Base-by-base conservation (phyloP, 1,140 invertebrate genomes). In the Tetragnatha versicolor region DNA sequence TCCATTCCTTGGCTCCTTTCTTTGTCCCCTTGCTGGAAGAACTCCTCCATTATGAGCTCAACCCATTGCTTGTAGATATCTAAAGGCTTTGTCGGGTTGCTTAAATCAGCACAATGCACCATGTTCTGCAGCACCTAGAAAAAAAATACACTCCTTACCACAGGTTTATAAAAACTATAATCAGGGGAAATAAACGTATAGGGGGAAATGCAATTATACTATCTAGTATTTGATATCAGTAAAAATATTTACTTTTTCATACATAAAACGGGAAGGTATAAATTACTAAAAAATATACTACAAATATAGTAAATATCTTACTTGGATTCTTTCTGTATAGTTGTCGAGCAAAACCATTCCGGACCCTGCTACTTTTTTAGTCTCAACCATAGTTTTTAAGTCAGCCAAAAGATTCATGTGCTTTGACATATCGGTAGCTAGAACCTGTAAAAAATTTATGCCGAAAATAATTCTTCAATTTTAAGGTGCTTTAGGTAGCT, bases 361-460 rank as follows among this genome's bases (percentile, higher is more conserved):
- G 29, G 95, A 97, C 22, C 97, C 95, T 42, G 94, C 92, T 7
- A 96, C 97, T 87, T 98, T 99, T 87, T 99, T 99, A 3, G 97
- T 98, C 88, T 99, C 97, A 31, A 99, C 97, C 97, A 99, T 99
- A 5, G 97, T 99, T 86, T 99, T 99, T 53, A 99, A 89, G 87
- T 99, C 97, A 39, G 97, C 97, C 70, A 99, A 88, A 70, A 99
- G 88, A 84, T 92, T 97, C 97, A 99, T 99, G 87, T 99, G 98
- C 88, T 99, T 99, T 31, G 95, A 98, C 98, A 99, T 99, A 86
- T 99, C 98, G 22, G 97, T 99, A 68, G 97, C 98, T 66, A 99
- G 89, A 79, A 91, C 79, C 79, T 76, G 25, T 4, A 73, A 65
- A 17, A 33, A 17, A 9, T 42, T 42, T 42, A 42, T 9, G n/a